Conservation (phyloP, 1,140 invertebrate genomes). For the Plodia interpunctella region DNA sequence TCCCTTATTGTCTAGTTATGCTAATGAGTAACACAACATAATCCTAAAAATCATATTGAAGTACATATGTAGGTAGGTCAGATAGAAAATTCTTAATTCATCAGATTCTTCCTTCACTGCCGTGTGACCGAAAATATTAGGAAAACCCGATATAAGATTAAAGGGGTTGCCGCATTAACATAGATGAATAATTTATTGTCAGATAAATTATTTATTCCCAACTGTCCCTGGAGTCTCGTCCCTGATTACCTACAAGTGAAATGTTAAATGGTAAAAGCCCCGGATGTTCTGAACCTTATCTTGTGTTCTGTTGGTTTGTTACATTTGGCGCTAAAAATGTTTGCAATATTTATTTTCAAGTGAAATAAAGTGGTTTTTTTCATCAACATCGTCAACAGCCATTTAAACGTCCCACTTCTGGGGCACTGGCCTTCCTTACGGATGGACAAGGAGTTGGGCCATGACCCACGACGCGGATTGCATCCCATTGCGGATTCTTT, state of each 20-base stretch:
- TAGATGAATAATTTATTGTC: constrained; percentile 52
- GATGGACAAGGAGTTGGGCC: no score
- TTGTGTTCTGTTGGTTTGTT: constrained; percentile 8
- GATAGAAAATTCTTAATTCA: neutral
- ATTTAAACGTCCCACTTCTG: no score
- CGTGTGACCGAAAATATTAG: constrained; percentile 16
- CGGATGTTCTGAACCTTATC: constrained; percentile 2
- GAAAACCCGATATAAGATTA: constrained; percentile 22
- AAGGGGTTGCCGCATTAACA: constrained; percentile 27
- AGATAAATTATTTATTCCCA: constrained; percentile 32
- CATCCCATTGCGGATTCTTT: no score
- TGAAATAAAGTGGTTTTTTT: constrained; percentile 9
- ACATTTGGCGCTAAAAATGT: neutral
- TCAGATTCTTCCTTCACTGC: constrained; percentile 19
- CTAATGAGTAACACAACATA: no score
- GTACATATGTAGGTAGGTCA: no score
- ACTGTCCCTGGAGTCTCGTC: constrained; percentile 8
- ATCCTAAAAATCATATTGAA: no score
- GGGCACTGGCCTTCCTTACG: no score
- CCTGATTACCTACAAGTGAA: constrained; percentile 12
- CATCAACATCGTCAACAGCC: no score
- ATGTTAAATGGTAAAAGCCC: constrained; percentile 17
- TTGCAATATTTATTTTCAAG: no score
- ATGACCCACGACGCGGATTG: no score
- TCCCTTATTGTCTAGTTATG: no score